A percentile compares a stretch with the other conserved stretches of the same genome.
Conservation (phyloP, 64 coral and sea anemone species). For the Pocillopora verrucosa region DNA sequence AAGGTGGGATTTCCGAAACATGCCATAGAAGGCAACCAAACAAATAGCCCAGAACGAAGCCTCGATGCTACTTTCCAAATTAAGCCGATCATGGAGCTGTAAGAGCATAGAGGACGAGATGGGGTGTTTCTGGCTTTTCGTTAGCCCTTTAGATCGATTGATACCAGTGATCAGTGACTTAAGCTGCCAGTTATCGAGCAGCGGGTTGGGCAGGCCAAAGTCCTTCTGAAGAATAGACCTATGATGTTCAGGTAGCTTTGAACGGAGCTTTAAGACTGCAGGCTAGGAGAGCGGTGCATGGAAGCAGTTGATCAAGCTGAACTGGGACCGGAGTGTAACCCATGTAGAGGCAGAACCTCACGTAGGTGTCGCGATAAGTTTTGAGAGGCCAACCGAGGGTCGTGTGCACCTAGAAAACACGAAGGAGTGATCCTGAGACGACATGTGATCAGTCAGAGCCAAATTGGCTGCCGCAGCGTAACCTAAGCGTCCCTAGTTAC, state of each 20-base stretch:
- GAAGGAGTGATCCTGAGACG: neutral
- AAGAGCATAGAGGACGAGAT: neutral
- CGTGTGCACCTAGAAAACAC: conserved; percentile 27
- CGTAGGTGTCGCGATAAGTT: neutral
- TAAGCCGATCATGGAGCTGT: neutral
- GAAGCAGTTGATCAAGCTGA: neutral
- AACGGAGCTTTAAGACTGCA: conserved; percentile 21
- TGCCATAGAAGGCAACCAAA: conserved; percentile 22
- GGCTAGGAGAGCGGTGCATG: conserved; percentile 33
- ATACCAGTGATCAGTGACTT: conserved; percentile 2
- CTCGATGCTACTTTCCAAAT: conserved; percentile 14
- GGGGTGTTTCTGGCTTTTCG: neutral
- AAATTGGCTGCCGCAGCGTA: neutral
- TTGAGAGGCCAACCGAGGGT: neutral
- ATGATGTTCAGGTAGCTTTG: conserved; percentile 30
- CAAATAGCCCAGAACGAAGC: conserved; percentile 48
- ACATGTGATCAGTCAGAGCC: neutral
- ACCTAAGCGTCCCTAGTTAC: neutral
- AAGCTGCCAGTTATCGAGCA: conserved; percentile 45
- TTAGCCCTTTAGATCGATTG: neutral
- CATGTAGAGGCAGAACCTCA: too few species aligned
- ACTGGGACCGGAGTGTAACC: neutral
- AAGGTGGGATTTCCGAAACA: conserved; percentile 24
- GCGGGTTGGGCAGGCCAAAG: conserved; percentile 16
- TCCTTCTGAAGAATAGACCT: too few species aligned